Evolutionary conservation across 2,888 invertebrate genomes (phyloP).

Genomic region (Lepidochitona cinerea): DNA sequence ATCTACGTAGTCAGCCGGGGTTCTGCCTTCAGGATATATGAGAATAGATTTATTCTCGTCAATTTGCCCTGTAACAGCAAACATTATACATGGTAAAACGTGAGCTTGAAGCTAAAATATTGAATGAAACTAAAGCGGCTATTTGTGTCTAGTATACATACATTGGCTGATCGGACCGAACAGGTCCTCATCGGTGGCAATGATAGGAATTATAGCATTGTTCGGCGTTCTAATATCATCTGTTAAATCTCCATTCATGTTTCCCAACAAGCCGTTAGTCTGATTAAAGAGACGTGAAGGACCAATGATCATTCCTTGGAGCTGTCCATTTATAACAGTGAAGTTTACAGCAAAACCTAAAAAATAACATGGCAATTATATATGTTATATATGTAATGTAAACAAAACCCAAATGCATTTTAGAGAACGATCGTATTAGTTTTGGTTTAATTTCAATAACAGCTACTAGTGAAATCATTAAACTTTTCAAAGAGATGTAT

Average conservation of each 20-base stretch:
- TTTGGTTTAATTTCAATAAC: too few relatives aligned
- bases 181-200: not conserved
- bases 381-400: too few relatives aligned
- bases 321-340: not conserved
- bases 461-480: too few relatives aligned
- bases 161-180: not conserved
- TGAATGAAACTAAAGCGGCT: too few relatives aligned
- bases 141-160: not conserved
- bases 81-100: not conserved
- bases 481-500: too few relatives aligned
- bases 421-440: too few relatives aligned
- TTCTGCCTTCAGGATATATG: not conserved
- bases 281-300: not conserved
- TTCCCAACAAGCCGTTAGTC: not conserved
- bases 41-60: not conserved
- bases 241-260: not conserved
- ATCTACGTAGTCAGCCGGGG: not conserved
- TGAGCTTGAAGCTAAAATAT: not conserved
- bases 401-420: too few relatives aligned
- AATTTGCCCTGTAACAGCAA: not conserved
- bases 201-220: not conserved
- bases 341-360: not conserved
- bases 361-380: too few relatives aligned
- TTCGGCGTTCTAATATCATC: not conserved
- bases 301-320: not conserved